Base-by-base conservation (phyloP, 2,797 vertebrate genomes). In the Aselliscus stoliczkanus region DNA sequence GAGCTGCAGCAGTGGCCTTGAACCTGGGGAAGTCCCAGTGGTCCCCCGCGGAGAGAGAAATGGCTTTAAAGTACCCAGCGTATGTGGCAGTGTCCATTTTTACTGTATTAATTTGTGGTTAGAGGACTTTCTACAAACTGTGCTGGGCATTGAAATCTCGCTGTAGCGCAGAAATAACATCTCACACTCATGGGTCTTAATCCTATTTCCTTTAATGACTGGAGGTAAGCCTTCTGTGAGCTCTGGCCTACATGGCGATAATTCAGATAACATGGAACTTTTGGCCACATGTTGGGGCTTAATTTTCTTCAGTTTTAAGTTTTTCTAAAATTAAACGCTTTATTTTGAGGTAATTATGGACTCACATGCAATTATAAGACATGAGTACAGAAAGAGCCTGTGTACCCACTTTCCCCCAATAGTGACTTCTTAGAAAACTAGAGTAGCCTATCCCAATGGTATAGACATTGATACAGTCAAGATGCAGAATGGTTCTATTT, bases 21-120 rank as follows among this genome's bases (percentile, higher is more conserved):
- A 99, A 98, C 98, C 98, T 70, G 98, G 98, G 92, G 98, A 99
- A 98, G 96, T 99, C 96, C 97, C 98, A 73, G 69, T 95, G 72
- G 98, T 99, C 90, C 98, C 98, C 98, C 97, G 84, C 96, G 31
- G 90, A 93, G 90, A 97, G 94, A 94, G 88, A 97, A 96, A 93
- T 88, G 89, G 15, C 77, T 96, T 97, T 93, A 97, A 97, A 95
- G 79, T 97, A 58, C 96, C 94, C 90, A 95, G 20, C 94, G 98
- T 98, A 97, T 81, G 97, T 98, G 88, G 92, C 97, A 87, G 67
- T 97, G 77, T 97, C 60, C 76, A 44, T 75, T 91, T 95, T 88
- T 96, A 88, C 87, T 96, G 8, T 96, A 93, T 97, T 97, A 54
- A 52, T 93, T 96, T 95, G 73, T 88, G 80, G 85, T 93, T 76